Evolutionary conservation across 2,797 vertebrate species (phyloP), one percentile per base, ranked within the genome.

Genomic region (Bufotes viridis): DNA sequence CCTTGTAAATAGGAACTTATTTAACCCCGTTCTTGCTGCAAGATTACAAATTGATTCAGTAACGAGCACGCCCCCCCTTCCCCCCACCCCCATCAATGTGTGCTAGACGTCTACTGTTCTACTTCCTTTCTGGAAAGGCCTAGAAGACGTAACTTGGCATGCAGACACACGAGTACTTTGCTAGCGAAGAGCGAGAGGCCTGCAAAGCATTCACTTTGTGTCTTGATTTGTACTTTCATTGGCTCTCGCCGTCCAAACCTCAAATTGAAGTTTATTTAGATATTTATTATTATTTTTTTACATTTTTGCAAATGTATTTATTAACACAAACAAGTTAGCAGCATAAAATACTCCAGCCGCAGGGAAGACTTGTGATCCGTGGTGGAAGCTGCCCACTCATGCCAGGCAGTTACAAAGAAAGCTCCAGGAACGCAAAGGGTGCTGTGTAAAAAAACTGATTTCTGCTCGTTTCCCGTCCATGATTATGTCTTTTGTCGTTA

Each of bases 91-190:
- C 26, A 12, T 61, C 70, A 2, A 24, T 84, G 83, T 51, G 13
- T 76, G 72, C 70, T 78, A 80, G 34, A 55, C 34, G 22, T 63
- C 57, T 65, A 75, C 87, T 81, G 67, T 80, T 85, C 58, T 65
- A 72, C 78, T 88, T 88, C 82, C 78, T 84, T 63, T 81, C 82
- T 85, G 63, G 76, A 88, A 83, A 81, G 78, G 87, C 82, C 87
- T 88, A 72, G 65, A 88, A 88, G 83, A 72, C 82, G 78, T 80
- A 85, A 78, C 87, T 81, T 88, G 82, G 87, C 87, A 85, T 80
- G 74, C 87, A 85, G 65, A 84, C 42, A 61, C 65, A 49, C 87
- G 53, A 72, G 82, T 60, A 84, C 53, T 88, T 84, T 84, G 53
- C 87, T 85, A 53, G 65, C 42, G 67, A 34, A 51, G 20, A 53